Conservation (phyloP, 2,888 invertebrate species). For the Osedax fenrisi region DNA sequence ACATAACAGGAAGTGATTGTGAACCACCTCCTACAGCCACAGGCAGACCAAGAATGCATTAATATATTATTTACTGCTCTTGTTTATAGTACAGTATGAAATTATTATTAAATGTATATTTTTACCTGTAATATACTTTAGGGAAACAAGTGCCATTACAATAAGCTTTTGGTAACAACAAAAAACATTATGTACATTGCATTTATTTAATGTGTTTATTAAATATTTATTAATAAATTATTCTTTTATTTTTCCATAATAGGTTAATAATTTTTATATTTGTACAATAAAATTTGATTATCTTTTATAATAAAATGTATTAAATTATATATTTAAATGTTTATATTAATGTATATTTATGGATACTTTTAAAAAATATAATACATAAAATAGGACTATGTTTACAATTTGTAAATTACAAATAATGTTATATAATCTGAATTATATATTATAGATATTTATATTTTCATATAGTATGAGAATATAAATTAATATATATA, state of each 20-base stretch:
- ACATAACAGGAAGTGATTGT: not conserved
- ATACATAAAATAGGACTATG: too few relatives aligned
- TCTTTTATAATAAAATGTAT: too few relatives aligned
- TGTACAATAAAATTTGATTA: too few relatives aligned
- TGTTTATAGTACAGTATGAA: not conserved
- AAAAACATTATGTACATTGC: not conserved
- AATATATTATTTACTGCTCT: not conserved
- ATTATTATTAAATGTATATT: not conserved
- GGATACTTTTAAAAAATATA: too few relatives aligned
- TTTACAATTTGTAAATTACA: too few relatives aligned
- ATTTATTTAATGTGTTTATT: not conserved
- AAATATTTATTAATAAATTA: not conserved
- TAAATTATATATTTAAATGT: too few relatives aligned
- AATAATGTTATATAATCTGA: too few relatives aligned
- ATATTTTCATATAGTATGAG: too few relatives aligned
- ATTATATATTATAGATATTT: too few relatives aligned
- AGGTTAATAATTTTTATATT: too few relatives aligned
- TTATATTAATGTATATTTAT: too few relatives aligned
- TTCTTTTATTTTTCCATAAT: not conserved
- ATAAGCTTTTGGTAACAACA: not conserved
- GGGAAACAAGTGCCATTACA: not conserved
- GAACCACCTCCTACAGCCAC: not conserved
- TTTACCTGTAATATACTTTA: not conserved
- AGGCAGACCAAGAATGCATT: not conserved
- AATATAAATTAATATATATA: too few relatives aligned